Base-by-base conservation (phyloP, 92 coral and sea anemone species). In the Paramuricea clavata region DNA sequence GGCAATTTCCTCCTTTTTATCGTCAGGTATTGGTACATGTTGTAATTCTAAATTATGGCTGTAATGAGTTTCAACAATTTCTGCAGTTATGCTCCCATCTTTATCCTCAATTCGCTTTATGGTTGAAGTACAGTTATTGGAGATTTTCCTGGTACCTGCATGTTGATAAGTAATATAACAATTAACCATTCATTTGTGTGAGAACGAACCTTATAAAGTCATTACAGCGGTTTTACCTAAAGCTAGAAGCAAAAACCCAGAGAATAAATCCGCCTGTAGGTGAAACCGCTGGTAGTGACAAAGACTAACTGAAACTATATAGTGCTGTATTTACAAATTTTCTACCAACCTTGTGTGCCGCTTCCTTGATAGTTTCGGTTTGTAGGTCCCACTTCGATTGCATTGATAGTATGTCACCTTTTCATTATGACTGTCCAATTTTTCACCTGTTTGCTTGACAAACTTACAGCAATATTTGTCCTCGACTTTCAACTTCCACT, bases 121-220 rank as follows among this genome's bases (percentile, higher is more conserved):
- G 21, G 88, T 86, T 35, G 91, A 83, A 21, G 91, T 92, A 28
- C 92, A 92, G 35, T 86, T 92, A 41, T 67, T 65, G 19, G 67
- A 35, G 22, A 92, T 89, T 89, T 86, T 92, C 71, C 88, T 85
- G 30, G 90, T 79, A 49, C 95, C 92, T 92, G 71, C 35, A 87
- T 31, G 54, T 61, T 61, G 69, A 61, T 61, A 22, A 61, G 69
- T 61, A 61, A 25, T 61, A 61, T 61, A 21, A 61, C 22, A 50
- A 50, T 50, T 50, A 50, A 16, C 59, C 59, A 50, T 7, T 16
- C 22, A 50, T n/a, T n/a, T 50, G 59, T 19, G 22, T 50, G 44
- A 50, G 59, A 50, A 39, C 44, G 44, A 39, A 39, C 44, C 44
- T 39, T 39, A 10, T 39, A 10, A 39, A 39, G 44, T 39, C 44